phyloP scores from a whole-genome alignment of 2,113 vertebrate species.

The Opisthocomus hoazin region DNA sequence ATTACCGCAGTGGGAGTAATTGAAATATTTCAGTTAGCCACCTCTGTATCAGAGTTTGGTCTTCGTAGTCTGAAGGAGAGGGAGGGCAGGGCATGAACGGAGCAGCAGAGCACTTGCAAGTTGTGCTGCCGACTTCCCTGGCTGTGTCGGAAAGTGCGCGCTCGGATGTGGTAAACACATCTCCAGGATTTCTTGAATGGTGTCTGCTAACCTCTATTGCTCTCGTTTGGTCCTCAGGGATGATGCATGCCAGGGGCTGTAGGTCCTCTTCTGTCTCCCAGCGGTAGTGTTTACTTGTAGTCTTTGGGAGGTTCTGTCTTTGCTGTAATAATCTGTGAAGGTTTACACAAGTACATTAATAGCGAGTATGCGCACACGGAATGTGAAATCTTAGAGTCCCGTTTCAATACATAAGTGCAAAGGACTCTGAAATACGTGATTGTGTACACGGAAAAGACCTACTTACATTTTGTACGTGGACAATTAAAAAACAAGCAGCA shows the following conservation, averaged over 20 bases:
- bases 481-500: neutral
- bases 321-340: neutral
- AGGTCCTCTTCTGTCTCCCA: neutral
- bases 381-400: neutral
- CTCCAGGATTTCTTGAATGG: neutral
- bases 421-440: neutral
- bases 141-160: accelerated
- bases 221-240: neutral
- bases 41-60: neutral
- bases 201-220: accelerated
- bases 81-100: neutral
- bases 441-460: neutral
- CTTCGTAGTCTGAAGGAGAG: neutral
- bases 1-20: neutral
- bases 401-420: neutral
- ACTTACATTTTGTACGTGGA: neutral
- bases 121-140: neutral
- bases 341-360: neutral
- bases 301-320: neutral
- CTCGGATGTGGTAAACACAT: neutral
- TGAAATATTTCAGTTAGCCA: neutral
- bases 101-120: neutral
- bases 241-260: neutral
- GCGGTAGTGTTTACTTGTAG: neutral
- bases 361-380: neutral